Percentiles rank a stretch among this genome's conserved stretches.
phyloP scores from a whole-genome alignment of 2,888 invertebrate genomes.

The Halictus ligatus region DNA sequence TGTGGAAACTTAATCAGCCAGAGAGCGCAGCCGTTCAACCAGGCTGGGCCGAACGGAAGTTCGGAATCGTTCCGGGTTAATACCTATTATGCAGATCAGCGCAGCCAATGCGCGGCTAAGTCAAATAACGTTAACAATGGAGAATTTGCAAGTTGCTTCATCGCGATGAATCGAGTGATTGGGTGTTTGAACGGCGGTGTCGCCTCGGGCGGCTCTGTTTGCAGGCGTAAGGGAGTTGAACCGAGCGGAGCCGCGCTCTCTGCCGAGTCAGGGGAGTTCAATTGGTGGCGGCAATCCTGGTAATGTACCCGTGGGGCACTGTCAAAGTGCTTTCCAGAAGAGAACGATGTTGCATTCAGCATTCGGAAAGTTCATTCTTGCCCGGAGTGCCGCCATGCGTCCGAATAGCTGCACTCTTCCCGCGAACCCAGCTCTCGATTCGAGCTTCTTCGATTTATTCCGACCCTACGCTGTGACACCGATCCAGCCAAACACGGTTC shows the following conservation, averaged over 20 bases:
- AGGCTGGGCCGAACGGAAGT: conserved; percentile 27
- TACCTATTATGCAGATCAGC: conserved; percentile 72
- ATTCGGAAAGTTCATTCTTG: conserved; percentile 78
- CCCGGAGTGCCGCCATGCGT: conserved; percentile 48
- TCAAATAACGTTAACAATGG: conserved; percentile 80
- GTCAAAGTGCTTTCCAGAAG: conserved; percentile 80
- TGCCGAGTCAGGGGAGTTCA: conserved; percentile 75
- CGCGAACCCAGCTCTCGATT: not conserved
- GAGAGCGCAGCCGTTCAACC: conserved; percentile 45
- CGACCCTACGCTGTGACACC: not conserved
- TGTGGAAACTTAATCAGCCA: conserved; percentile 50
- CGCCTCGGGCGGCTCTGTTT: conserved; percentile 79
- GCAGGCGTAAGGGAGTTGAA: conserved; percentile 76
- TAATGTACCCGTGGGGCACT: conserved; percentile 83
- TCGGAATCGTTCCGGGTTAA: conserved; percentile 65
- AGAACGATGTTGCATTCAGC: conserved; percentile 71
- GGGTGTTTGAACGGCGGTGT: conserved; percentile 81
- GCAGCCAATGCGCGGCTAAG: conserved; percentile 74
- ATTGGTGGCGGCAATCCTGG: conserved; percentile 82
- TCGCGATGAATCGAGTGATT: conserved; percentile 77
- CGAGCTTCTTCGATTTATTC: conserved; percentile 22
- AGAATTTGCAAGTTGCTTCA: conserved; percentile 76
- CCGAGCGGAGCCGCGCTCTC: conserved; percentile 28
- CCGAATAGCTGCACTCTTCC: conserved; percentile 28
- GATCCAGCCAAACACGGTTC: not conserved